Evolutionary conservation across 2,888 invertebrate genomes (phyloP).

Genomic region (Polydrusus pterygomalis): DNA sequence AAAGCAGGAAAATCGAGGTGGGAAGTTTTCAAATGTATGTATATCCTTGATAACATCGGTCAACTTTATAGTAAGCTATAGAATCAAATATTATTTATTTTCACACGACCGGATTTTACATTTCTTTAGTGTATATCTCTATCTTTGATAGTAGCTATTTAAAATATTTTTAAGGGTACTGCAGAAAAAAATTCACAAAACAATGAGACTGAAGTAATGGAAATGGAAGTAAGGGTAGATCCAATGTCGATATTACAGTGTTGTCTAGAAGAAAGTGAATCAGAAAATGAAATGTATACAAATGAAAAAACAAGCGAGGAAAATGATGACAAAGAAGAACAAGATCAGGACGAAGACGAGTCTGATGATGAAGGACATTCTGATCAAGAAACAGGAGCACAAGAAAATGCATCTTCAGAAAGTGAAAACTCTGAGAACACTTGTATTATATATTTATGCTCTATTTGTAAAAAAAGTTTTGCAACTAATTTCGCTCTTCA

Average conservation of each 20-base stretch:
- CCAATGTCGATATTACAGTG: conserved; percentile 81
- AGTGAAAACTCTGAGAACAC: conserved; percentile 59
- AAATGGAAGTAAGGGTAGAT: conserved; percentile 82
- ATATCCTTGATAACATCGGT: too few species aligned
- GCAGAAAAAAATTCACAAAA: conserved; percentile 60
- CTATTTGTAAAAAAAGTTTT: conserved; percentile 59
- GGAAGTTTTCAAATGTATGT: too few species aligned
- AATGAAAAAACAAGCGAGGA: conserved; percentile 34
- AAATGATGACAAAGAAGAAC: conserved; percentile 4
- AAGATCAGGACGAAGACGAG: conserved; percentile 26
- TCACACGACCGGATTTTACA: too few species aligned
- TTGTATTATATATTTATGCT: conserved; percentile 59
- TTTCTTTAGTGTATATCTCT: not conserved
- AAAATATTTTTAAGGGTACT: conserved; percentile 57
- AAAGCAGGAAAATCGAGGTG: too few species aligned
- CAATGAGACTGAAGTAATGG: conserved; percentile 70
- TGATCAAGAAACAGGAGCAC: conserved; percentile 30
- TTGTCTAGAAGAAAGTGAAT: conserved; percentile 72
- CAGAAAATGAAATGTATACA: conserved; percentile 57
- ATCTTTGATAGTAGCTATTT: not conserved
- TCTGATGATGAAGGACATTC: conserved; percentile 15
- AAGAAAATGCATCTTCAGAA: conserved; percentile 56
- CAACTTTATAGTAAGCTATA: too few species aligned
- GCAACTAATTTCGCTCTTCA: conserved; percentile 59
- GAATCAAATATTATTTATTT: too few species aligned